These are phyloP conservation scores for Cydia amplana DNA, from an alignment of 1,140 invertebrate species.

Conservation along the genomic window DNA sequence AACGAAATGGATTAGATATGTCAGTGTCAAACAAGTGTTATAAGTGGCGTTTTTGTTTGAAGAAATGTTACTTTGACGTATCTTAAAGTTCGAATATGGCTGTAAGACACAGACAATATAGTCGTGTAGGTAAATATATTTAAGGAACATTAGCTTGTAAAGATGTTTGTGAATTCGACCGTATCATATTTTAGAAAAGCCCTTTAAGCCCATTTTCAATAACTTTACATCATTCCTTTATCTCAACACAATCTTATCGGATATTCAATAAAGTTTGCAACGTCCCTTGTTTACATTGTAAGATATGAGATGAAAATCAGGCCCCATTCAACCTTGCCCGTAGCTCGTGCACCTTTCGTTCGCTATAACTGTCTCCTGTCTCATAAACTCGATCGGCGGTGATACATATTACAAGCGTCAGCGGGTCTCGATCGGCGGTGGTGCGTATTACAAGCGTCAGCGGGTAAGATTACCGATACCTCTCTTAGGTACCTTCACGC, in stretches of 20 bases:
- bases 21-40: too few relatives aligned
- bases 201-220: neutral
- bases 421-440: constrained; percentile 35
- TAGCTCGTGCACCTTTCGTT: constrained; percentile 22
- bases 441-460: constrained; percentile 32
- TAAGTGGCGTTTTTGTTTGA: too few relatives aligned
- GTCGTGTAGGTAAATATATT: too few relatives aligned
- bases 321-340: neutral
- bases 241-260: neutral
- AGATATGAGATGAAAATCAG: constrained; percentile 29
- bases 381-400: constrained; percentile 44
- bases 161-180: too few relatives aligned
- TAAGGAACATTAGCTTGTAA: too few relatives aligned
- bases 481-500: too few relatives aligned
- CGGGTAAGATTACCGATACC: too few relatives aligned
- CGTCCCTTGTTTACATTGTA: constrained; percentile 14
- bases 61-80: too few relatives aligned
- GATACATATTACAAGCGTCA: constrained; percentile 34
- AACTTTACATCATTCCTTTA: neutral
- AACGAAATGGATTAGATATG: too few relatives aligned
- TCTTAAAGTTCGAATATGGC: too few relatives aligned
- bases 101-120: too few relatives aligned
- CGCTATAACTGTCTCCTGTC: constrained; percentile 45
- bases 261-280: constrained; percentile 11
- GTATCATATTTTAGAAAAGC: too few relatives aligned